Base-by-base conservation (phyloP, 2,888 invertebrate species). In the Tinea trinotella region DNA sequence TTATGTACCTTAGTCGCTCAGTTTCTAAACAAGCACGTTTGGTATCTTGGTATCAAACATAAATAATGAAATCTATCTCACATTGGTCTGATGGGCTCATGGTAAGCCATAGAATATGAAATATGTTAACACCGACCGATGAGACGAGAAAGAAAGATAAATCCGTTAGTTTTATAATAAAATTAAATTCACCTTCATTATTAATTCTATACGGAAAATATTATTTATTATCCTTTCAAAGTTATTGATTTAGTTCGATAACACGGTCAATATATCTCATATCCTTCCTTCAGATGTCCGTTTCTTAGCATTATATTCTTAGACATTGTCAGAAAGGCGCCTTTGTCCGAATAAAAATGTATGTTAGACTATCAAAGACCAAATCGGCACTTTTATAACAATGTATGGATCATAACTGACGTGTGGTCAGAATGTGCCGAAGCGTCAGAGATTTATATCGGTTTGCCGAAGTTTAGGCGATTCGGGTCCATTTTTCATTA, bases 381-480 rank as follows among this genome's bases (percentile, higher is more conserved):
- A 63, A 54, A 57, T 18, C 60, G 59, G 64, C 65, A 70, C 63
- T 65, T 55, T 62, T 64, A 67, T 80, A 79, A 78, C 79, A 71
- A 72, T 67, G 63, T 65, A 59, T 71, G 68, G 74, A 79, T 83
- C 79, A 76, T 79, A 76, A 66, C 65, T 75, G 84, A 82, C 80
- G 76, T 79, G 84, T 71, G 82, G 82, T 83, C 82, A 76, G 79
- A 76, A 83, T 76, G 83, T 81, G 79, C 77, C 79, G 81, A 80
- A 71, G 79, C 76, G 73, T 76, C 72, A 64, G 75, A 76, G 80
- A 83, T 83, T 83, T 83, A 83, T 83, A 71, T 70, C 71, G 61
- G n/a, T 10, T 22, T 6, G 9, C 9, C 20, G n/a, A 24, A 22
- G 2, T 9, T 48, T 48, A 20, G 48, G 48, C 2, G 2, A 48